Base-by-base conservation (phyloP, 2,797 vertebrate genomes). In the Crypturellus tataupa region DNA sequence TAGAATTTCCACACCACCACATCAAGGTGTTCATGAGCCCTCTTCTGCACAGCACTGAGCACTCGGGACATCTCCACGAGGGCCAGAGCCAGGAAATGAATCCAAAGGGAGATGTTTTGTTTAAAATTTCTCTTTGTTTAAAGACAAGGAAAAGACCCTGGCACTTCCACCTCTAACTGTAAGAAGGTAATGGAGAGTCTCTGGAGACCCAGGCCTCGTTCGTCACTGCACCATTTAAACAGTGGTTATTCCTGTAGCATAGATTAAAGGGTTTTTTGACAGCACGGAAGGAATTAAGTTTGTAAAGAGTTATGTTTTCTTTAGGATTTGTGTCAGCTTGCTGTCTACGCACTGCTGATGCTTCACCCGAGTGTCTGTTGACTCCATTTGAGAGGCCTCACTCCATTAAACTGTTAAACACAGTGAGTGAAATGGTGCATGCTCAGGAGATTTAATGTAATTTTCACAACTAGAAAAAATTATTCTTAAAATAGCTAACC, bases 371-470 rank as follows among this genome's bases (percentile, higher is more conserved):
- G 81, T 29, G n/a, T 84, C 51, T 67, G 62, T 92, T 85, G 88
- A 89, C 76, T 95, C 96, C 42, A 35, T 78, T 77, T 91, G 83
- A 73, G 69, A 92, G 39, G 46, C 80, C 71, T 94, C 87, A 83
- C 33, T 16, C 25, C 44, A 68, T 80, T 76, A 83, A 63, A 39
- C 65, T 89, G 44, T 65, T 78, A 40, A 85, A 63, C 90, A 91
- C 78, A 65, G 47, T 67, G 62, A 76, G 86, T 82, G 51, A 87
- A 31, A 75, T 63, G n/a, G 10, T 83, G 19, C 86, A 58, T 85
- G 78, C 80, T 86, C 49, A 68, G 62, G 19, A 93, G 63, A 68
- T 71, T 89, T 80, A 93, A 91, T 86, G 63, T 70, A 8, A 39
- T 76, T 73, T 58, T 56, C 20, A 21, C 19, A 53, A 29, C 47